These are phyloP conservation scores for Liopterus haemorrhoidalis DNA, from an alignment of 2,888 invertebrate species.

Conservation along the genomic window DNA sequence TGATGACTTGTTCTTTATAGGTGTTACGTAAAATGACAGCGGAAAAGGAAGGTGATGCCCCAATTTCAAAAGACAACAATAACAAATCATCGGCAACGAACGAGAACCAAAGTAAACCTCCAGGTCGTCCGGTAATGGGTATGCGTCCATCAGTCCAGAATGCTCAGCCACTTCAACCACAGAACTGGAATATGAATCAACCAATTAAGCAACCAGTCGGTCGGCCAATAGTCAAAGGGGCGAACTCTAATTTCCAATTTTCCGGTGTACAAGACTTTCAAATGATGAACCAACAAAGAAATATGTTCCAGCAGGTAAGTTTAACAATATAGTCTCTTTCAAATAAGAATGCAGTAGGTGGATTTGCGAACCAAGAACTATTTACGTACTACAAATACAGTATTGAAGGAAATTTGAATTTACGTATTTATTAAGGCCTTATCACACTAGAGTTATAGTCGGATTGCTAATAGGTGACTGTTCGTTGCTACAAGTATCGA, in stretches of 20 bases:
- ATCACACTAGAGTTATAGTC: too few species aligned
- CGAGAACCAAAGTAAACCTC: slow-evolving; percentile 28
- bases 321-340: too few species aligned
- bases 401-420: too few species aligned
- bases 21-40: slow-evolving; percentile 90
- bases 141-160: slow-evolving; percentile 36
- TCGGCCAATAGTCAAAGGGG: slow-evolving; percentile 56
- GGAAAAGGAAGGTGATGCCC: slow-evolving; percentile 60
- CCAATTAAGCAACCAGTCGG: slow-evolving; percentile 42
- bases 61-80: slow-evolving; percentile 14
- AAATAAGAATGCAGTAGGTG: too few species aligned
- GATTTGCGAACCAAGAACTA: too few species aligned
- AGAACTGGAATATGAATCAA: slow-evolving; percentile 38
- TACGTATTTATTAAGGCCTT: too few species aligned
- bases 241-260: slow-evolving; percentile 43
- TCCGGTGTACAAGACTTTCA: slow-evolving; percentile 40
- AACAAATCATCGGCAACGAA: slow-evolving; percentile 10
- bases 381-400: too few species aligned
- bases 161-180: slow-evolving; percentile 34
- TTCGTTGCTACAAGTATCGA: too few species aligned
- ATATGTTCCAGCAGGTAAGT: slow-evolving; percentile 31
- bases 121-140: slow-evolving; percentile 43
- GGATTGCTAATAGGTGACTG: too few species aligned
- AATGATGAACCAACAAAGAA: slow-evolving; percentile 36
- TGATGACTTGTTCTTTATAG: too few species aligned